Base-by-base conservation (phyloP, 2,888 invertebrate species). In the Blastobasis adustella region DNA sequence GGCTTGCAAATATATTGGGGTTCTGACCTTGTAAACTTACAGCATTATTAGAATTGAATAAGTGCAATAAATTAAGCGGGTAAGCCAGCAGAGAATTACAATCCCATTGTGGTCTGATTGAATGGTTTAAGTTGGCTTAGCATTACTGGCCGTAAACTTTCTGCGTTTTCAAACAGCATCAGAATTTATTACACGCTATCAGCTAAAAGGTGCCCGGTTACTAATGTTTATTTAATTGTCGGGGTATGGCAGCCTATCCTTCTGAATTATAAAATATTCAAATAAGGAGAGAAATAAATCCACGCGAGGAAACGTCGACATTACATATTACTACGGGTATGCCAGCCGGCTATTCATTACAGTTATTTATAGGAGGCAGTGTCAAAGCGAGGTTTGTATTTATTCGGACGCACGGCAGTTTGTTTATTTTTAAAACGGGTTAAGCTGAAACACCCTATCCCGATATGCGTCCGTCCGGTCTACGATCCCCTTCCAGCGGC, bases 351-450 rank as follows among this genome's bases (percentile, higher is more conserved):
- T 81, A 86, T 85, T 85, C 85, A 87, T 86, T 87, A 86, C 80
- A 67, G 73, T 84, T 86, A 87, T 87, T 87, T 85, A 87, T 87
- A 84, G 83, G 77, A 70, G 78, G 73, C 79, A 76, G 74, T 86
- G 84, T 84, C 84, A 84, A 83, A 85, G 73, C 75, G 75, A 66
- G 79, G 73, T 73, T 79, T 79, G 80, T 83, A 82, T 84, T 82
- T 84, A 83, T 80, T 81, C 79, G 82, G 79, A 79, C 76, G 76
- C 66, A 71, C 69, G 74, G 67, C 73, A 68, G 79, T 79, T 84
- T 83, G 78, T 85, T 87, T 87, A 81, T 85, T 85, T 83, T 82
- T 78, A 71, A 73, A 83, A 81, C 79, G 75, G 71, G 81, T 83
- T 78, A 70, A 71, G 73, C 72, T 73, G 71, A 83, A 84, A 82